Base-by-base conservation (phyloP, 2,888 invertebrate genomes). In the Latheticus oryzae region DNA sequence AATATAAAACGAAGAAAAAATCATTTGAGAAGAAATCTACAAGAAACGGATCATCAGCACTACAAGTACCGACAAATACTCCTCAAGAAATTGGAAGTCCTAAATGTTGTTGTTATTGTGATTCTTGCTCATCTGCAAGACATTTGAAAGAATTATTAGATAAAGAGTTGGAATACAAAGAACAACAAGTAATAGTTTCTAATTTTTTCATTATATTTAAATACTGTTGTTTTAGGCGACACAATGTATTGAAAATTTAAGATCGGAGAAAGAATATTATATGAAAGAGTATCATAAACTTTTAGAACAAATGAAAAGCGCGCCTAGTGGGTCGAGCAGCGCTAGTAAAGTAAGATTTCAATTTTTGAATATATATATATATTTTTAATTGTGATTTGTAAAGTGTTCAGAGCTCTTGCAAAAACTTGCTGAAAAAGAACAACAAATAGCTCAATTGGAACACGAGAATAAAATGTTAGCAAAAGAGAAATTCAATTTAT, bases 211-310 rank as follows among this genome's bases (percentile, higher is more conserved):
- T 5, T 21, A 30, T 5, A 16, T 42, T 5, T 17, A 38, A 21
- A 21, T n/a, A n/a, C 5, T 19, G 3, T 48, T 42, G 48, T 66
- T 63, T 4, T 40, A 72, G 71, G 65, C 69, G 11, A 50, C 47
- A 8, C 64, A 66, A 37, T 66, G 69, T 13, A 60, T 72, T 11
- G 72, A 73, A n/a, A 56, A 62, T 21, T 45, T 74, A 8, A 66
- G 60, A 33, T 58, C 75, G 4, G 83, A 84, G 71, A 78, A 81
- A 33, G 82, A 84, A 64, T 80, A 79, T 69, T 83, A 81, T 60
- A 79, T 77, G 73, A 76, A 77, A 12, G 82, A 84, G 64, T 83
- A 79, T 62, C 77, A 77, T 19, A 77, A 75, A 59, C 61, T 80
- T 12, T 73, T 77, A 43, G 80, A 81, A 45, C 76, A 79, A 58